phyloP scores from a whole-genome alignment of 2,797 vertebrate species.

The Ambastaia sidthimunki region DNA sequence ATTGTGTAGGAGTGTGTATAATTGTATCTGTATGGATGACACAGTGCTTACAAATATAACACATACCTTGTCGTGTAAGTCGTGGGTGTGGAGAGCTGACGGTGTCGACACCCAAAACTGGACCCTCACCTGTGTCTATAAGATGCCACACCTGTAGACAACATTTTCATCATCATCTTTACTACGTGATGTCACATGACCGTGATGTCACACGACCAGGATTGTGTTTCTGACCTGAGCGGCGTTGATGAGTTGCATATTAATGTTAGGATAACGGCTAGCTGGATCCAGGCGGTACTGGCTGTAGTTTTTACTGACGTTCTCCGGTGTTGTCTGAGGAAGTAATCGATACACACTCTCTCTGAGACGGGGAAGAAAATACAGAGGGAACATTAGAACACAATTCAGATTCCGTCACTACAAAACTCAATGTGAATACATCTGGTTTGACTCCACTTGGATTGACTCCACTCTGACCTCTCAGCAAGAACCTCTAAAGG shows the following conservation, averaged over 20 bases:
- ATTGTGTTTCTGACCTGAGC: conserved; percentile 80
- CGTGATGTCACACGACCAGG: not conserved
- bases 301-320: conserved; percentile 92
- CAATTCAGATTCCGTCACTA: not conserved
- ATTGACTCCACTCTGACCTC: conserved; percentile 76
- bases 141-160: conserved; percentile 87
- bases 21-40: not conserved
- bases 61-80: conserved; percentile 80
- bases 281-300: conserved; percentile 89
- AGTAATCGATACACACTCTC: conserved; percentile 93
- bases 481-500: conserved; percentile 90
- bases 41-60: not conserved
- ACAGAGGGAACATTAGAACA: not conserved
- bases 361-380: conserved; percentile 66
- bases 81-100: conserved; percentile 79
- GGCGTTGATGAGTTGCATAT: conserved; percentile 80
- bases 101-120: conserved; percentile 72
- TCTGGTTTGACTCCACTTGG: not conserved
- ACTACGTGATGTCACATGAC: not conserved
- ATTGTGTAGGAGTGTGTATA: not conserved
- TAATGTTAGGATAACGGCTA: conserved; percentile 89
- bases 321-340: conserved; percentile 95
- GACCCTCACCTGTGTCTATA: conserved; percentile 86
- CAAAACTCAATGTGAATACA: not conserved
- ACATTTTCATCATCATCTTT: conserved; percentile 1